A percentile compares a stretch with the other conserved stretches of the same genome.
These are phyloP conservation scores for Micronycteris hirsuta DNA, from an alignment of 2,113 vertebrate genomes.

Conservation along the genomic window DNA sequence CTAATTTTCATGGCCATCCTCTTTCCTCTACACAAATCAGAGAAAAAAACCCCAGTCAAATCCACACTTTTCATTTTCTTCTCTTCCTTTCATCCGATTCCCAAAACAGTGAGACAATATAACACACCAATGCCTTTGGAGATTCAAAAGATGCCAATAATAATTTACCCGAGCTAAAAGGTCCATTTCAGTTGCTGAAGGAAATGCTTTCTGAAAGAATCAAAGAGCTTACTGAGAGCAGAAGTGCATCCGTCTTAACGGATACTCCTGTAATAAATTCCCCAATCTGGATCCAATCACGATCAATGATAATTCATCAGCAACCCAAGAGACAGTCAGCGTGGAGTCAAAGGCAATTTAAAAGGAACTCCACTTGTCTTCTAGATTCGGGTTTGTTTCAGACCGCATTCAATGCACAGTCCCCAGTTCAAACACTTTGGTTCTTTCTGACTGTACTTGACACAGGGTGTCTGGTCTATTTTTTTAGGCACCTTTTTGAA, in stretches of 20 bases:
- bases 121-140: not conserved
- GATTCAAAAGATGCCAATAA: not conserved
- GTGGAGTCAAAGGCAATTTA: not conserved
- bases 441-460: not conserved
- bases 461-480: not conserved
- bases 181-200: not conserved
- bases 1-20: not conserved
- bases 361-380: not conserved
- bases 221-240: not conserved
- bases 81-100: not conserved
- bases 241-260: not conserved
- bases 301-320: not conserved
- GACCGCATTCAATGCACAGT: not conserved
- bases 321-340: not conserved
- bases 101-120: not conserved
- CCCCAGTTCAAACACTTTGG: not conserved
- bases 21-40: not conserved
- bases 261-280: not conserved
- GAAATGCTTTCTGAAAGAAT: not conserved
- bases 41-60: not conserved
- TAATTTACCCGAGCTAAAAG: not conserved
- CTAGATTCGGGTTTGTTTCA: not conserved
- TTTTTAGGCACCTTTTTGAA: not conserved
- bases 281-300: slow-evolving; percentile 12
- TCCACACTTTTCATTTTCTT: not conserved